Conservation (phyloP, 2,113 vertebrate species). For the Nerophis ophidion region DNA sequence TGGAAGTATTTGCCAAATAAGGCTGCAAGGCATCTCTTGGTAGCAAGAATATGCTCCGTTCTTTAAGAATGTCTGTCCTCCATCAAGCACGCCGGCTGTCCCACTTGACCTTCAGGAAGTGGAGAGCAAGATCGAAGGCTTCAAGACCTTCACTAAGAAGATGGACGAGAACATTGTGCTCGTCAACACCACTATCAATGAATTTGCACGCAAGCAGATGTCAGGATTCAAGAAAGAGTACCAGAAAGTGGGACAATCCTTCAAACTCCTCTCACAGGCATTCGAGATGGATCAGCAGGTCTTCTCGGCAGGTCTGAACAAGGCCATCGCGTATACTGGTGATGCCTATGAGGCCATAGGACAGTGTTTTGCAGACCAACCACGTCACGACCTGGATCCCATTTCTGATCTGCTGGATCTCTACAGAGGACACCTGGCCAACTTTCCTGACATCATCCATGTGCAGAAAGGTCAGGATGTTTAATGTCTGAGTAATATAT, state of each 20-base stretch:
- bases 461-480: conserved; percentile 92
- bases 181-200: conserved; percentile 84
- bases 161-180: conserved; percentile 93
- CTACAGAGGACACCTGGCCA: conserved; percentile 95
- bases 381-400: conserved; percentile 89
- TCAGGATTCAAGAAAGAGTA: conserved; percentile 96
- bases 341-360: conserved; percentile 89
- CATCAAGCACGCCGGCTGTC: conserved; percentile 74
- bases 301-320: conserved; percentile 84
- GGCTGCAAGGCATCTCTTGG: not conserved
- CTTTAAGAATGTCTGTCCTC: conserved; percentile 44
- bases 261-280: conserved; percentile 83
- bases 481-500: not conserved
- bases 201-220: conserved; percentile 92
- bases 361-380: conserved; percentile 93
- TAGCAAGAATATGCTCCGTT: not conserved
- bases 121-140: conserved; percentile 89
- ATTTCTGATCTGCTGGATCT: conserved; percentile 92
- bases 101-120: conserved; percentile 92
- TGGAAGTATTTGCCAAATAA: not conserved
- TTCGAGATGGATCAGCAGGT: conserved; percentile 94
- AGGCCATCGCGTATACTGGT: conserved; percentile 87
- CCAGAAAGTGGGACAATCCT: conserved; percentile 92
- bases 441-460: conserved; percentile 97
- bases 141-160: conserved; percentile 90